Percentiles rank a stretch among this genome's conserved stretches.
Evolutionary conservation across 2,888 invertebrate genomes (phyloP).

Genomic region (Halocaridina rubra): DNA sequence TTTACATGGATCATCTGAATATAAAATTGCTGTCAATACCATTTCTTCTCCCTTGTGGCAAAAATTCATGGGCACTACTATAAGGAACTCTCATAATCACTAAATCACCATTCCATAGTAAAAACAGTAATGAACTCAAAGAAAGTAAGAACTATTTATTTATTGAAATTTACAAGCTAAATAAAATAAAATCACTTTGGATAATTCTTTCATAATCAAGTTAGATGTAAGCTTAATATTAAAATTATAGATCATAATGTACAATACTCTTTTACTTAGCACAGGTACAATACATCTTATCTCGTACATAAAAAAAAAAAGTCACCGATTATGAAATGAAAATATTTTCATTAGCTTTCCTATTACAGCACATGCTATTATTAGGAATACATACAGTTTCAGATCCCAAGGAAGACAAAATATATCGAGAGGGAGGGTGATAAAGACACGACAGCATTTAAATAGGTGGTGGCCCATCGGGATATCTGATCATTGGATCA

Average conservation of each 20-base stretch:
- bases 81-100: slow-evolving; percentile 38
- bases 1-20: no score
- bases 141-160: slow-evolving; percentile 33
- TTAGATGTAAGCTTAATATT: slow-evolving; percentile 13
- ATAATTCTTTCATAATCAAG: slow-evolving; percentile 15
- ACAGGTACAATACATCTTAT: slow-evolving; percentile 11
- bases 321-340: background rate
- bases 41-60: no score
- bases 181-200: background rate
- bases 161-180: slow-evolving; percentile 11
- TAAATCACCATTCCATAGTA: background rate
- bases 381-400: background rate
- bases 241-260: slow-evolving; percentile 31
- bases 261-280: slow-evolving; percentile 12
- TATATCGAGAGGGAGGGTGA: no score
- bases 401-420: slow-evolving; percentile 41
- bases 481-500: slow-evolving; percentile 60
- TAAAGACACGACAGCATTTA: no score
- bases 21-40: no score
- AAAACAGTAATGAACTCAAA: slow-evolving; percentile 22
- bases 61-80: slow-evolving; percentile 15
- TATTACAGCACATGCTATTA: background rate
- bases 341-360: background rate
- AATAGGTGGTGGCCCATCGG: slow-evolving; percentile 53
- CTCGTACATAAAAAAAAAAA: slow-evolving; percentile 12